phyloP scores from a whole-genome alignment of 2,113 vertebrate species.

The Varanus komodoensis region DNA sequence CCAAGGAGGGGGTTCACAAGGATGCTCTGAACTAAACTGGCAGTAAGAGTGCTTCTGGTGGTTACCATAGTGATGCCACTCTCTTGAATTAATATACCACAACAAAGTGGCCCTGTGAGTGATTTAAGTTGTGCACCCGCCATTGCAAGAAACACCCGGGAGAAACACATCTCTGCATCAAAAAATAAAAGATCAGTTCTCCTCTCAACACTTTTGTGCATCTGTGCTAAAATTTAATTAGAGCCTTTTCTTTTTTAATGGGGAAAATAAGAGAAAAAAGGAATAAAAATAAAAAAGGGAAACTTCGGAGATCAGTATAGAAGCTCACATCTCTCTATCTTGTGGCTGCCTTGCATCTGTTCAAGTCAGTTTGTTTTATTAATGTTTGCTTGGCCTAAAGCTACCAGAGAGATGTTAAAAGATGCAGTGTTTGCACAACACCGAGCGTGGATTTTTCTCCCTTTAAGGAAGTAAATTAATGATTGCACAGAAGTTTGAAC shows the following conservation, averaged over 20 bases:
- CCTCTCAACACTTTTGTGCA: not conserved
- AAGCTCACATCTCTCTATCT: constrained; percentile 31
- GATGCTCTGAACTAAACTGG: not conserved
- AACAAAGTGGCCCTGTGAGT: not conserved
- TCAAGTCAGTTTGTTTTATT: constrained; percentile 62
- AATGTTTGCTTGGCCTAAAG: constrained; percentile 63
- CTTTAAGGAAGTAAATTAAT: constrained; percentile 65
- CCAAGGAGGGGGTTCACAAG: not conserved
- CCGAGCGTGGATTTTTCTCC: constrained; percentile 47
- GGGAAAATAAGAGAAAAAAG: not conserved
- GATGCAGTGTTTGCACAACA: constrained; percentile 49
- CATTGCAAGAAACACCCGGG: not conserved
- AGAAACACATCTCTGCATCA: not conserved
- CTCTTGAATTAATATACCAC: not conserved
- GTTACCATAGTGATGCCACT: not conserved
- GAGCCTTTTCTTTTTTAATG: not conserved
- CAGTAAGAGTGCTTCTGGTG: no score
- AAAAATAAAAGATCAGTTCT: not conserved
- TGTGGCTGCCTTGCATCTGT: constrained; percentile 44
- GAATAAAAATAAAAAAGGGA: constrained; percentile 27
- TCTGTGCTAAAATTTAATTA: constrained; percentile 24
- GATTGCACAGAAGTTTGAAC: constrained; percentile 40
- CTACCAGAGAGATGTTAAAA: constrained; percentile 52
- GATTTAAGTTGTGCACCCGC: not conserved
- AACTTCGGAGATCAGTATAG: constrained; percentile 18